Percentiles rank a stretch among this genome's conserved stretches.
These are phyloP conservation scores for Phalera bucephala DNA, from an alignment of 2,888 invertebrate species.

Conservation along the genomic window DNA sequence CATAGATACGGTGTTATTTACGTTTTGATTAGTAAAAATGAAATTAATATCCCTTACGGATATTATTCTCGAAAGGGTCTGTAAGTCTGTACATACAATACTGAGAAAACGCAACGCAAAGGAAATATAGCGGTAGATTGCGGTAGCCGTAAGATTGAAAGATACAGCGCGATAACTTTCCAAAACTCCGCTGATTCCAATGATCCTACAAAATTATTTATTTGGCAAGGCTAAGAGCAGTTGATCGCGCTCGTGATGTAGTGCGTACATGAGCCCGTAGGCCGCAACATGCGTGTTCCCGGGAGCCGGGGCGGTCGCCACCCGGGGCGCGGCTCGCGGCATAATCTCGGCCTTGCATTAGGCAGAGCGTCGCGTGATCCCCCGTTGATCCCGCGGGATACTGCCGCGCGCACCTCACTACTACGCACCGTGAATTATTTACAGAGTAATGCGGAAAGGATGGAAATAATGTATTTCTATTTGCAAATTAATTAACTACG, in stretches of 20 bases:
- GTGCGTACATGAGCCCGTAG: constrained; percentile 1
- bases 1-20: no score
- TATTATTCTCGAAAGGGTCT: no score
- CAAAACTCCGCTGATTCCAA: background rate
- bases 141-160: no score
- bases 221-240: background rate
- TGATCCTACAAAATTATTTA: background rate
- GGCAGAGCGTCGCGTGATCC: constrained; percentile 22
- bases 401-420: constrained; percentile 20
- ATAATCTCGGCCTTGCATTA: constrained; percentile 25
- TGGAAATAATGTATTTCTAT: background rate
- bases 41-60: no score
- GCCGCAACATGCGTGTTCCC: constrained; percentile 2
- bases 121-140: no score
- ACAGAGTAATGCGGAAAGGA: constrained; percentile 11
- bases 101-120: no score
- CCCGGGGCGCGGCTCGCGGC: constrained; percentile 2
- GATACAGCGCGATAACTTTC: no score
- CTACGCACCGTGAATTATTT: constrained; percentile 16
- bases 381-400: constrained; percentile 20
- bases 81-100: no score
- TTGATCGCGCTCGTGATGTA: constrained; percentile 1
- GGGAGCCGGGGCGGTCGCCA: background rate
- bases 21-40: no score
- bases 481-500: no score